Base-by-base conservation (phyloP, 2,797 vertebrate species). In the Nannoperca australis region DNA sequence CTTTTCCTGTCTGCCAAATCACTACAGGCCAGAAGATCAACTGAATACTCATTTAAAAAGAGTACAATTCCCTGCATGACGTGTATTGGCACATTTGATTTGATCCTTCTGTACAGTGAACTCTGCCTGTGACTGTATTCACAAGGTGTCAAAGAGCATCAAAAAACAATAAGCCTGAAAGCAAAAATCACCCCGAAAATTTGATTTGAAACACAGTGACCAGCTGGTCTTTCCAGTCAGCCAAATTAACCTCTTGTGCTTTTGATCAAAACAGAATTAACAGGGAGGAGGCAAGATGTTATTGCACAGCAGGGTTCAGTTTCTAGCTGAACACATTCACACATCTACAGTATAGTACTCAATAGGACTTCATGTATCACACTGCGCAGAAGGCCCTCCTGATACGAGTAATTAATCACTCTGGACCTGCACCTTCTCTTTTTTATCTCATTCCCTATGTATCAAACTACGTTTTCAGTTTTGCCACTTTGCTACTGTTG, bases 251-350 rank as follows among this genome's bases (percentile, higher is more conserved):
- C 89, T 88, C 88, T 81, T 58, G 56, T 86, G 87, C 78, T 94
- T 95, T 94, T 93, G 92, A 94, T 94, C 85, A 92, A 94, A 95
- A 95, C 85, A 92, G 91, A 90, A 94, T 92, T 90, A 93, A 90
- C 82, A 76, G 69, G 86, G 70, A 78, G 85, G 85, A 88, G 85
- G 87, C 77, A 84, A 85, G 86, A 92, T 87, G 74, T 83, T 88
- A 89, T 85, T 84, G 85, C 91, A 82, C 89, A 92, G 91, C 88
- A 72, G 83, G 86, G 64, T 67, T 54, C 49, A 45, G 55, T 42
- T 78, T 85, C 55, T 51, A 64, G 64, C 70, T 65, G 67, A 78
- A 84, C 78, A 84, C 59, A 78, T 70, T 71, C 63, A 67, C 80
- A 79, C 69, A 73, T 45, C 42, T 53, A 80, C 56, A 81, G 75